Conservation (phyloP, 2,113 vertebrate species). For the Clupea harengus region DNA sequence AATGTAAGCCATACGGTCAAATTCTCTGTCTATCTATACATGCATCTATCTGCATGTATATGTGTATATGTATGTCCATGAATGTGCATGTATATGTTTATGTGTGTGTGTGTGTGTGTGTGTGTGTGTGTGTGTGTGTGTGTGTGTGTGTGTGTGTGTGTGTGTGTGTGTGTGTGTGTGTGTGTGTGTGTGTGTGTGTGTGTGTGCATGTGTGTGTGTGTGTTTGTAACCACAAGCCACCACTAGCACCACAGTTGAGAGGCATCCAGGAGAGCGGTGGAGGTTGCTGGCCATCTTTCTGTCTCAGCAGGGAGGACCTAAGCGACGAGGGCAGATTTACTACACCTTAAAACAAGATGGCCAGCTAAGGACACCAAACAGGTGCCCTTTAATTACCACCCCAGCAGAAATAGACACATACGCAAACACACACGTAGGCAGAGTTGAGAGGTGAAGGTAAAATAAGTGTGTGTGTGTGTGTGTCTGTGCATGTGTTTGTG, state of each 20-base stretch:
- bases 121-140: background rate
- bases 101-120: background rate
- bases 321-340: conserved; percentile 53
- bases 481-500: background rate
- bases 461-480: background rate
- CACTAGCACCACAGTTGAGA: background rate
- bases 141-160: background rate
- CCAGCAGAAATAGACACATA: conserved; percentile 60
- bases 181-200: background rate
- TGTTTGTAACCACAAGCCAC: background rate
- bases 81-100: background rate
- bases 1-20: too few species aligned
- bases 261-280: background rate
- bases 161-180: background rate
- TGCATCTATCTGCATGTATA: conserved; percentile 15
- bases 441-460: conserved; percentile 14
- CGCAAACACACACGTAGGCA: conserved; percentile 38
- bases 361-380: conserved; percentile 61
- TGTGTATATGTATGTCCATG: conserved; percentile 21
- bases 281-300: background rate
- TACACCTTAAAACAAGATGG: conserved; percentile 52
- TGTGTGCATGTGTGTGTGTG: background rate
- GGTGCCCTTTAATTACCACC: conserved; percentile 59
- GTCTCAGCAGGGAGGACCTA: background rate
- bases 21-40: too few species aligned